Evolutionary conservation across 1,140 invertebrate genomes (phyloP).

Genomic region (Lepidotrigona ventralis): DNA sequence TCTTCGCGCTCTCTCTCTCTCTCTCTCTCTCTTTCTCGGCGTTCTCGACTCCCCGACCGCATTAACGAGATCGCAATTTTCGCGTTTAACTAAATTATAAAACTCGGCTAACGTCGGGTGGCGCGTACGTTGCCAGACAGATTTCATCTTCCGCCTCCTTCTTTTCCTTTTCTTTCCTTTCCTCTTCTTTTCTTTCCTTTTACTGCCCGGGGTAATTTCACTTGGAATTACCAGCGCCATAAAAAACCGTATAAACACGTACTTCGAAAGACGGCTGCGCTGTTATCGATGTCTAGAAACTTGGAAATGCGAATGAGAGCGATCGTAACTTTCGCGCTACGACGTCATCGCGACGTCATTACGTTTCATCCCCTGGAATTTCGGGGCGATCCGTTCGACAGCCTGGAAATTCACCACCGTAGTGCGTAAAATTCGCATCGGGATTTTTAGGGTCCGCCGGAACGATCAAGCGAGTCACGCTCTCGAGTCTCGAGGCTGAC

Average conservation of each 20-base stretch:
- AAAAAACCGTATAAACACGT: not conserved
- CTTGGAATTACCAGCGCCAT: not conserved
- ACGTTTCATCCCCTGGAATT: slow-evolving; percentile 21
- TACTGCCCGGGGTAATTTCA: not conserved
- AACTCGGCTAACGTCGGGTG: not conserved
- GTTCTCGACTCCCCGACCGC: not conserved
- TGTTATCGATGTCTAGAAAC: slow-evolving; percentile 12
- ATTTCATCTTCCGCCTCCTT: not conserved
- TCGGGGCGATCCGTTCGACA: slow-evolving; percentile 18
- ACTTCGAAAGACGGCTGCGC: not conserved
- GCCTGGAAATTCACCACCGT: slow-evolving; percentile 34
- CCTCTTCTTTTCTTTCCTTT: not conserved
- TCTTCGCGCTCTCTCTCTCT: not conserved
- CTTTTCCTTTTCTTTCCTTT: too few species aligned
- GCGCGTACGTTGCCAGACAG: not conserved
- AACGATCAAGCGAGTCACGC: slow-evolving; percentile 29
- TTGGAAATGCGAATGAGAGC: slow-evolving; percentile 16
- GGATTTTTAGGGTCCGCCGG: slow-evolving; percentile 60
- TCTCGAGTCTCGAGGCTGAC: not conserved
- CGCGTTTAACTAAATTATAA: not conserved
- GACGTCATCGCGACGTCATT: slow-evolving; percentile 27
- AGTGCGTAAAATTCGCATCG: slow-evolving; percentile 59
- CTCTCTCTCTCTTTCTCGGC: too few species aligned
- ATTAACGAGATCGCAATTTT: slow-evolving; percentile 23
- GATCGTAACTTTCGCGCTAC: slow-evolving; percentile 39